Conservation (phyloP, 2,113 vertebrate genomes). For the Stigmatopora nigra region DNA sequence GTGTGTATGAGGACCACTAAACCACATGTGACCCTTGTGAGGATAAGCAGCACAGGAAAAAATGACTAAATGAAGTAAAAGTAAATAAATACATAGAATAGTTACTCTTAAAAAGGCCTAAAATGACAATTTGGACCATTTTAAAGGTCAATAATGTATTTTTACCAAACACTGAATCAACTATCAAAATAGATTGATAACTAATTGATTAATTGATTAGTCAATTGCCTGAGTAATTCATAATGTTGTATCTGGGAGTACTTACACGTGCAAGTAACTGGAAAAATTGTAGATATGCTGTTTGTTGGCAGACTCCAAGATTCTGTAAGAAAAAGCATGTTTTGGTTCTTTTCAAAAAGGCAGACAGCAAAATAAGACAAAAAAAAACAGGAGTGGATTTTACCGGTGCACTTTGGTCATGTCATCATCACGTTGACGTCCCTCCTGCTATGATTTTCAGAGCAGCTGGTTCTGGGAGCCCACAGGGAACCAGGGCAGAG, state of each 20-base stretch:
- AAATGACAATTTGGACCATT: too few relatives aligned
- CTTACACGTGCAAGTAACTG: constrained; percentile 23
- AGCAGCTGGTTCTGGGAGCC: constrained; percentile 92
- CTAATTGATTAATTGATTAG: too few relatives aligned
- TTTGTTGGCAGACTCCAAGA: constrained; percentile 57
- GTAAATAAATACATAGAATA: too few relatives aligned
- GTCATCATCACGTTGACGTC: constrained; percentile 39
- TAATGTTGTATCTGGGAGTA: background rate
- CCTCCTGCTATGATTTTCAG: constrained; percentile 74
- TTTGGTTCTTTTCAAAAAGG: background rate
- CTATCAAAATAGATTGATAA: too few relatives aligned
- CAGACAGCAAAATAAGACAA: background rate
- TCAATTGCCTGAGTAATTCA: background rate
- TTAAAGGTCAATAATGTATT: too few relatives aligned
- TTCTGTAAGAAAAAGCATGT: constrained; percentile 50
- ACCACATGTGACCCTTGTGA: too few relatives aligned
- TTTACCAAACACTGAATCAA: too few relatives aligned
- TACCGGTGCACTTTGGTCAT: background rate
- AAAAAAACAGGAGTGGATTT: background rate
- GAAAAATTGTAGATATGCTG: constrained; percentile 65
- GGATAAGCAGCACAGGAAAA: too few relatives aligned
- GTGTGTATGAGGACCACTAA: too few relatives aligned
- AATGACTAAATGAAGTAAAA: too few relatives aligned
- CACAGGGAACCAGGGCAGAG: constrained; percentile 76
- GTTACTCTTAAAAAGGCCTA: too few relatives aligned